phyloP scores from a whole-genome alignment of 2,797 vertebrate genomes.

The Intellagama lesueurii region DNA sequence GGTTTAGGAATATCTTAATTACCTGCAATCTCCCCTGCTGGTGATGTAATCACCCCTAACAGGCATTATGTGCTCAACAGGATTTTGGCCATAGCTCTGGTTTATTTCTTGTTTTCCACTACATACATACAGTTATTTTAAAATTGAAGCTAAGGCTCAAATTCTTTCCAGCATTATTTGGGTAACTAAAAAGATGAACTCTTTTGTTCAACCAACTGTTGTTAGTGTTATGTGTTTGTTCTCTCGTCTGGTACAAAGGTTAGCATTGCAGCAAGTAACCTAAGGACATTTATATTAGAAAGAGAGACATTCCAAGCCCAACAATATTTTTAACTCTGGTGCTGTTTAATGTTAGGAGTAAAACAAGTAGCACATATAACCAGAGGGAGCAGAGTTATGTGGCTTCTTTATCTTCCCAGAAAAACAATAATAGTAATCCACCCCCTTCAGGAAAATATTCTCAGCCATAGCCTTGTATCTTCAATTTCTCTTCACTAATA shows the following conservation, averaged over 20 bases:
- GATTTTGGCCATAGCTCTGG: background rate
- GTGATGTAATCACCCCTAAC: too few species aligned
- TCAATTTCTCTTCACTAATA: slow-evolving; percentile 38
- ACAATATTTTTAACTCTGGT: slow-evolving; percentile 65
- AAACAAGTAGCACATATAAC: slow-evolving; percentile 15
- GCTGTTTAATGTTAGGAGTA: slow-evolving; percentile 61
- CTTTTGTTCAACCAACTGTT: background rate
- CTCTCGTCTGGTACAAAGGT: slow-evolving; percentile 59
- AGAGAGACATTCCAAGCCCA: slow-evolving; percentile 55
- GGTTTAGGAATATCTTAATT: too few species aligned
- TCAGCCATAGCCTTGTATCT: accelerated
- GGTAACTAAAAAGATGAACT: background rate
- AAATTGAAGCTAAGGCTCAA: slow-evolving; percentile 17
- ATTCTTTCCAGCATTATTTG: slow-evolving; percentile 23
- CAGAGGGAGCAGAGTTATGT: background rate
- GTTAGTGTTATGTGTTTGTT: slow-evolving; percentile 7
- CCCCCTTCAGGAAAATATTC: slow-evolving; percentile 34
- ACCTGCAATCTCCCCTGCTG: too few species aligned
- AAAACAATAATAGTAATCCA: slow-evolving; percentile 8
- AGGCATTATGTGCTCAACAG: background rate
- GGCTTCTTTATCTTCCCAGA: background rate
- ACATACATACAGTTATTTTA: slow-evolving; percentile 46
- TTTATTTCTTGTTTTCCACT: too few species aligned
- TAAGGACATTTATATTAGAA: slow-evolving; percentile 61
- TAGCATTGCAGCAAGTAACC: slow-evolving; percentile 55